Base-by-base conservation (phyloP, 1,140 invertebrate genomes). In the Pygmarrhopalites habei region DNA sequence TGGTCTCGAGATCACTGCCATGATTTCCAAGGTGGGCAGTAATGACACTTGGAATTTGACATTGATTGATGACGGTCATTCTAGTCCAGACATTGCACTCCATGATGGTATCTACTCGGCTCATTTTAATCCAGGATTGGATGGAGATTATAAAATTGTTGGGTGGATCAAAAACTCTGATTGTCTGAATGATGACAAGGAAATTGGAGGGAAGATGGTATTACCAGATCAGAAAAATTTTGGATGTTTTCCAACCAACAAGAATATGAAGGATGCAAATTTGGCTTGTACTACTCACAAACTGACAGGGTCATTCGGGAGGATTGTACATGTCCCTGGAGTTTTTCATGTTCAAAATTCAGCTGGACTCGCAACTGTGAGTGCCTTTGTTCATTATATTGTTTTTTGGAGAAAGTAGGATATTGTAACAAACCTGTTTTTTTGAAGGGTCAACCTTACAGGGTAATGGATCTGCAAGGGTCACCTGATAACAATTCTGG, bases 101-200 rank as follows among this genome's bases (percentile, higher is more conserved):
- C 15, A 55, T n/a, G 66, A 68, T 53, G 66, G 66, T 2, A 44
- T 68, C 2, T 68, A 64, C 43, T 64, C 62, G 25, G 62, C 10
- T 0, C 39, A 30, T 58, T 65, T 61, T 26, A 59, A 56, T 47
- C 66, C 66, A 14, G 21, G 2, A 10, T 32, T 41, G 1, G 49
- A 60, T 58, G 66, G 62, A 15, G 25, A 60, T n/a, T 53, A 58
- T 19, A 23, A 58, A 53, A 65, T 68, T 47, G 52, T 39, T 14
- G 58, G 55, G 5, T 25, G 3, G 14, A 47, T 55, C 14, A 67
- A 73, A 21, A 58, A 52, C 25, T n/a, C 2, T 7, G 14, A 26
- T 17, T 52, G 49, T 29, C 25, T 23, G 4, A 21, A 46, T 46
- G 15, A 5, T n/a, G 44, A 46, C 14, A 29, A 26, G 21, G 10